Percentiles rank a stretch among this genome's conserved stretches.
Evolutionary conservation across 2,888 invertebrate species (phyloP).

Genomic region (Brachyopa scutellaris): DNA sequence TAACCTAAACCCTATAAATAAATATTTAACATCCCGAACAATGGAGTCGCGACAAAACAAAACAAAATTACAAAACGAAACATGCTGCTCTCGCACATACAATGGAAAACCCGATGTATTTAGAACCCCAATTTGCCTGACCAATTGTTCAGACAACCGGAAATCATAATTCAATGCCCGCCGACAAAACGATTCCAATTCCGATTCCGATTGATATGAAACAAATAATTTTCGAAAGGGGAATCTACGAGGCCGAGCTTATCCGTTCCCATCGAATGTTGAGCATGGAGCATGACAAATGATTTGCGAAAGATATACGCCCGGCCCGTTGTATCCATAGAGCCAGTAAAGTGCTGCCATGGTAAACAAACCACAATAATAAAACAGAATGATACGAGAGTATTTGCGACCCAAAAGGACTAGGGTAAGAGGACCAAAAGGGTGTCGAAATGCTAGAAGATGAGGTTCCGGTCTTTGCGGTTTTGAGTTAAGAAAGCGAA

Average conservation of each 20-base stretch:
- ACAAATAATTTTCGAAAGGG: slow-evolving; percentile 34
- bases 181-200: too few species aligned
- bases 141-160: slow-evolving; percentile 51
- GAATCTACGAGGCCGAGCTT: neutral
- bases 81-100: slow-evolving; percentile 27
- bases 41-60: slow-evolving; percentile 23
- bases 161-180: slow-evolving; percentile 35
- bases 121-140: slow-evolving; percentile 27
- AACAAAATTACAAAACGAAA: slow-evolving; percentile 22
- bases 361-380: slow-evolving; percentile 18
- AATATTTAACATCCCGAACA: slow-evolving; percentile 30
- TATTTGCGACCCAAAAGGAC: neutral
- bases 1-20: slow-evolving; percentile 16
- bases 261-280: neutral
- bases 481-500: neutral
- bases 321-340: too few species aligned
- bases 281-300: slow-evolving; percentile 22
- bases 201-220: slow-evolving; percentile 31
- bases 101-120: slow-evolving; percentile 23
- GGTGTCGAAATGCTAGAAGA: neutral
- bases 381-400: slow-evolving; percentile 6
- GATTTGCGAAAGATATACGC: neutral
- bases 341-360: neutral
- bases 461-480: neutral
- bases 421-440: neutral